Evolutionary conservation across 1,140 invertebrate species (phyloP), one percentile per base, ranked within the genome.

Genomic region (Sitophilus oryzae): DNA sequence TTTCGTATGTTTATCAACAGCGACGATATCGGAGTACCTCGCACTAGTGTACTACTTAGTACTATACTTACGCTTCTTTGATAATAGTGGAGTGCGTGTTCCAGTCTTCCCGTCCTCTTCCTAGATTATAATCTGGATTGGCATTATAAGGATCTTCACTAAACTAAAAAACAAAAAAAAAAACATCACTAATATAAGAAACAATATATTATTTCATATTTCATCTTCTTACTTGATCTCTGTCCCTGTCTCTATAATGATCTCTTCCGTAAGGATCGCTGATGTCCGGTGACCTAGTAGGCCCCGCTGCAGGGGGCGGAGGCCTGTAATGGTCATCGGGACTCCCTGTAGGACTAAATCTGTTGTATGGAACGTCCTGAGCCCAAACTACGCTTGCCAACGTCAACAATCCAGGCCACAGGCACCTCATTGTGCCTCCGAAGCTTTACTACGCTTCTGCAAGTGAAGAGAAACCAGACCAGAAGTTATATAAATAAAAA

Each of bases 81-180:
- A 70, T 70, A 47, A 70, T 60, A n/a, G 64, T 45, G 23, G 61
- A 51, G 45, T 67, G 57, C 61, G 73, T 66, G 36, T 52, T 56
- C 18, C 47, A 34, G 19, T 23, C 38, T 9, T 18, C 41, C 6
- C 51, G 16, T 15, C 23, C 21, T 14, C n/a, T 54, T 36, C 6
- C 42, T 36, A 9, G 50, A 41, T 11, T 46, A 16, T 36, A 54
- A 25, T 54, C 52, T 20, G 11, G 25, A 15, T 2, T 21, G 3
- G 36, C 38, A 16, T 41, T 14, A 30, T 46, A 34, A 25, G 42
- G 35, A 19, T 46, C 52, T 21, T 18, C 34, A n/a, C 37, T 34
- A 36, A 19, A 43, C 50, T 52, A 37, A 11, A 43, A 43, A 18
- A 4, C 10, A 43, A 20, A 30, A 30, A 46, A 46, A 5, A 30